These are phyloP conservation scores for Rhimphoctona megacephalus DNA, from an alignment of 2,888 invertebrate genomes.

Conservation along the genomic window DNA sequence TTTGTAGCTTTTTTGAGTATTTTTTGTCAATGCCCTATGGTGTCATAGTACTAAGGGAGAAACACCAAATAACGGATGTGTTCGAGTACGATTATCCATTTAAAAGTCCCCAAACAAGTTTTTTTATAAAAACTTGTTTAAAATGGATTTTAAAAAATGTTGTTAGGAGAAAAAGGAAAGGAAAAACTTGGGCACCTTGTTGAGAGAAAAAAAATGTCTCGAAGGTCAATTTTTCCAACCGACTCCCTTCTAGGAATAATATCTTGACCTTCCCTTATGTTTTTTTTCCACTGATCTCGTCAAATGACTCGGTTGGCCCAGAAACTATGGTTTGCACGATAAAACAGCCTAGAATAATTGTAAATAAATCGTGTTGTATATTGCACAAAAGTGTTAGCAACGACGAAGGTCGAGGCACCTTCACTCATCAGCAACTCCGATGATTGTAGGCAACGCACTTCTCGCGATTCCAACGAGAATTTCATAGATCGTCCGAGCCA, in stretches of 20 bases:
- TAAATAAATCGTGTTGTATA: slow-evolving; percentile 56
- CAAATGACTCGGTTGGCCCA: slow-evolving; percentile 47
- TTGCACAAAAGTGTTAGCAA: slow-evolving; percentile 51
- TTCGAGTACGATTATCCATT: slow-evolving; percentile 77
- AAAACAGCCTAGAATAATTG: slow-evolving; percentile 55
- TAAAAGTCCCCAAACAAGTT: slow-evolving; percentile 75
- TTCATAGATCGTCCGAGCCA: slow-evolving; percentile 55
- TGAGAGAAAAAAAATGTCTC: background rate
- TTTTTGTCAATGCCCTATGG: slow-evolving; percentile 12
- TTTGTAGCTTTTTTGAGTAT: background rate
- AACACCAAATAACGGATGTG: slow-evolving; percentile 76
- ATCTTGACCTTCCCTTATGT: slow-evolving; percentile 39
- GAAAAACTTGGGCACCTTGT: background rate
- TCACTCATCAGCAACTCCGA: slow-evolving; percentile 66
- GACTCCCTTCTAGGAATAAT: slow-evolving; percentile 35
- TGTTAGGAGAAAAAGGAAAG: background rate
- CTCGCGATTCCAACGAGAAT: slow-evolving; percentile 36
- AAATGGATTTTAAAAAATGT: background rate
- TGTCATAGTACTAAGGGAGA: slow-evolving; percentile 14
- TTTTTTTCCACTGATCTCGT: slow-evolving; percentile 30
- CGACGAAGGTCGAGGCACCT: slow-evolving; percentile 67
- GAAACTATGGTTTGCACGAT: slow-evolving; percentile 44
- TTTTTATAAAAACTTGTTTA: background rate
- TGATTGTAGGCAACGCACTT: slow-evolving; percentile 59
- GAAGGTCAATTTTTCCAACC: slow-evolving; percentile 21